These are phyloP conservation scores for Datnioides undecimradiatus DNA, from an alignment of 2,113 vertebrate genomes.

Conservation along the genomic window DNA sequence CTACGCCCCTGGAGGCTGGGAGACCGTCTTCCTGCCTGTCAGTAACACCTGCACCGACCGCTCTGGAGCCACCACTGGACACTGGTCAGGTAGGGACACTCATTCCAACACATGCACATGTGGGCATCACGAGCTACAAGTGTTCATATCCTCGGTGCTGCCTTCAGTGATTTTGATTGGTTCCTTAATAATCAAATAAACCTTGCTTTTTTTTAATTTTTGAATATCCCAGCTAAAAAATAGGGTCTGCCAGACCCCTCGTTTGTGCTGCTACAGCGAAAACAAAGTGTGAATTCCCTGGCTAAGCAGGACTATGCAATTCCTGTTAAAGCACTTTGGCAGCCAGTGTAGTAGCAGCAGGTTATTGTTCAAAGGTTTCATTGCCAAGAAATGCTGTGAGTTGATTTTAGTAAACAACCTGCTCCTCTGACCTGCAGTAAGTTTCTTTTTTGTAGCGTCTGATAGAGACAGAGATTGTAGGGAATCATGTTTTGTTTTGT, in stretches of 20 bases:
- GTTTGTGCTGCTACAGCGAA: slow-evolving; percentile 59
- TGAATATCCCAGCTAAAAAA: slow-evolving; percentile 12
- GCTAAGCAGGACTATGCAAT: slow-evolving; percentile 55
- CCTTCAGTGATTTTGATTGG: neutral
- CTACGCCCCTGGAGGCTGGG: slow-evolving; percentile 96
- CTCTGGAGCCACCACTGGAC: slow-evolving; percentile 90
- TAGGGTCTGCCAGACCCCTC: slow-evolving; percentile 1
- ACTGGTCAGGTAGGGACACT: slow-evolving; percentile 92
- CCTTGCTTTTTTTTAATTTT: neutral
- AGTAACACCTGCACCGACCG: slow-evolving; percentile 96
- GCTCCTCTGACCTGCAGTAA: slow-evolving; percentile 27
- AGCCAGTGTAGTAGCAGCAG: slow-evolving; percentile 45
- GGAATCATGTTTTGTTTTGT: too few relatives aligned
- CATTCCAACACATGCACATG: neutral
- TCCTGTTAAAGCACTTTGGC: slow-evolving; percentile 64
- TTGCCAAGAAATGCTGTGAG: slow-evolving; percentile 46
- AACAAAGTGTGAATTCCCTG: slow-evolving; percentile 60
- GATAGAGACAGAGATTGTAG: neutral
- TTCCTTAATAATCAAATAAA: slow-evolving; percentile 23
- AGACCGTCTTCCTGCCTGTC: slow-evolving; percentile 96
- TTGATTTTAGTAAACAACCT: slow-evolving; percentile 35
- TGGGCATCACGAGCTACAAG: neutral
- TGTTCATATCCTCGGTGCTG: neutral
- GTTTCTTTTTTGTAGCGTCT: neutral
- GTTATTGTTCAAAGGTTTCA: slow-evolving; percentile 41